phyloP scores from a whole-genome alignment of 2,797 vertebrate species.

The Squalus acanthias region DNA sequence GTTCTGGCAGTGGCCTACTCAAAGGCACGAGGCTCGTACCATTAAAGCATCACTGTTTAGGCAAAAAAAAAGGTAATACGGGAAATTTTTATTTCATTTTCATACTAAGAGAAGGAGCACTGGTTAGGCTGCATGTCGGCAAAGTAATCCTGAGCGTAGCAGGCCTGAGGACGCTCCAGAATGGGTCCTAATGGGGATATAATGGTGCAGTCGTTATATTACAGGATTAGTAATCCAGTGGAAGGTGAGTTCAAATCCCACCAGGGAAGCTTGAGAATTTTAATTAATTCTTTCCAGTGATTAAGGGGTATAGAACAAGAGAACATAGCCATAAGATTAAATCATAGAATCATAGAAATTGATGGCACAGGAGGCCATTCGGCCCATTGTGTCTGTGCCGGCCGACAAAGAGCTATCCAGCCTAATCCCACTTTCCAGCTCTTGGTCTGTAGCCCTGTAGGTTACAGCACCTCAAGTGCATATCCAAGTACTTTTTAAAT shows the following conservation, averaged over 20 bases:
- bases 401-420: too few species aligned
- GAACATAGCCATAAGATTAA: background rate
- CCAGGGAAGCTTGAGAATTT: background rate
- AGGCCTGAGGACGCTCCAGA: background rate
- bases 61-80: background rate
- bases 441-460: too few species aligned
- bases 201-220: background rate
- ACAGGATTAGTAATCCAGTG: too few species aligned
- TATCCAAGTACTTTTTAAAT: too few species aligned
- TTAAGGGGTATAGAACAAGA: background rate
- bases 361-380: too few species aligned
- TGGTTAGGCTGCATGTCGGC: background rate
- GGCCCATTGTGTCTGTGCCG: too few species aligned
- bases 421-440: too few species aligned
- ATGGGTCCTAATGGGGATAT: background rate
- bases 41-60: background rate
- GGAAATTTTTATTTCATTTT: background rate
- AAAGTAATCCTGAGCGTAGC: background rate
- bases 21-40: background rate
- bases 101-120: background rate
- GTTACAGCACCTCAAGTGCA: too few species aligned
- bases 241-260: background rate
- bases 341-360: too few species aligned
- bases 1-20: background rate
- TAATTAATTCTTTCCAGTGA: background rate